phyloP scores from a whole-genome alignment of 2,888 invertebrate species.

The Chloromyia formosa region DNA sequence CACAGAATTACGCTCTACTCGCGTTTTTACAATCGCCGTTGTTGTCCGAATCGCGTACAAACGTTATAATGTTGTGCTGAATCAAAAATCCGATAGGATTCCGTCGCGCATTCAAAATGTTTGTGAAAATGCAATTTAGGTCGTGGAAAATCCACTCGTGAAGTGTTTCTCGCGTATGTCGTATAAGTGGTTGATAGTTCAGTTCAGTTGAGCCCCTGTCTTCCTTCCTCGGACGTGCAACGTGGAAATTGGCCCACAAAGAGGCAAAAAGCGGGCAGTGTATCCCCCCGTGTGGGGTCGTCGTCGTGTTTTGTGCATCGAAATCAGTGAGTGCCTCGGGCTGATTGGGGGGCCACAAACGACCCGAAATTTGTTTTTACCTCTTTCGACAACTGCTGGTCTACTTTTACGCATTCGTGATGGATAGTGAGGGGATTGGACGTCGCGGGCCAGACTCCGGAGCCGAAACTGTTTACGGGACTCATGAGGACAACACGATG shows the following conservation, averaged over 20 bases:
- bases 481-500: constrained; percentile 93
- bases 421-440: constrained; percentile 47
- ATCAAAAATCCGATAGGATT: background rate
- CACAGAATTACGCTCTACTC: background rate
- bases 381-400: constrained; percentile 46
- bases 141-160: constrained; percentile 40
- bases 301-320: constrained; percentile 4
- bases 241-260: constrained; percentile 11
- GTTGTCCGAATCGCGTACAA: background rate
- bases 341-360: background rate
- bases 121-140: constrained; percentile 32
- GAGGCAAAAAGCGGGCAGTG: background rate
- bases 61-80: constrained; percentile 9
- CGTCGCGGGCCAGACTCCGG: constrained; percentile 66
- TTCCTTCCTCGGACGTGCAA: constrained; percentile 11
- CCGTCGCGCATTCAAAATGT: constrained; percentile 36
- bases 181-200: constrained; percentile 10
- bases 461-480: constrained; percentile 89
- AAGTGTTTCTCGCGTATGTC: constrained; percentile 27
- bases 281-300: constrained; percentile 25
- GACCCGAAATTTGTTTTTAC: constrained; percentile 44
- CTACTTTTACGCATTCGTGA: constrained; percentile 46
- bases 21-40: background rate
- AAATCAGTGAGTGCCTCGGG: background rate
- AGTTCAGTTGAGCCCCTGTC: constrained; percentile 22